phyloP scores from a whole-genome alignment of 1,140 invertebrate species.

The Euwallacea similis region DNA sequence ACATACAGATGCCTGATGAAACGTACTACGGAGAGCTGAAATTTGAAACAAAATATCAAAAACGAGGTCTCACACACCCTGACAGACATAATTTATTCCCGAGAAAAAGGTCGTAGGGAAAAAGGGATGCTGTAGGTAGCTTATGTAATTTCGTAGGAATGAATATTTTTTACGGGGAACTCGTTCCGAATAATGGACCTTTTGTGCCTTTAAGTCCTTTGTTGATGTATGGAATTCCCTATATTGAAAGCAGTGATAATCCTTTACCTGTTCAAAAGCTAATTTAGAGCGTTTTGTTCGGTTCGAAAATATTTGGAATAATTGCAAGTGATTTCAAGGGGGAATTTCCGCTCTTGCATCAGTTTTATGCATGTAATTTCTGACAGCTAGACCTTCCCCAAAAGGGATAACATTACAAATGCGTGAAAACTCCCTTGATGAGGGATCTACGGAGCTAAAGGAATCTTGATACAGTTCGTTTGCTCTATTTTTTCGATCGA shows the following conservation, averaged over 20 bases:
- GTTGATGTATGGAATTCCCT: constrained; percentile 21
- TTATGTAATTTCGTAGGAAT: constrained; percentile 36
- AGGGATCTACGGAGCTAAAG: constrained; percentile 35
- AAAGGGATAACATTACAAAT: constrained; percentile 45
- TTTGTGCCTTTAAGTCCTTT: constrained; percentile 31
- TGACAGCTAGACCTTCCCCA: too few species aligned
- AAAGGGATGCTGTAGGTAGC: constrained; percentile 28
- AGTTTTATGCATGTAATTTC: too few species aligned
- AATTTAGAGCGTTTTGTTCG: too few species aligned
- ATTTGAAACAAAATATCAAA: constrained; percentile 26
- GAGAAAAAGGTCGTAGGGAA: constrained; percentile 24
- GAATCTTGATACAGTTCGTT: constrained; percentile 54
- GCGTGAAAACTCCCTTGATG: constrained; percentile 42
- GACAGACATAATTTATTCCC: constrained; percentile 18
- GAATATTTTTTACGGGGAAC: constrained; percentile 38
- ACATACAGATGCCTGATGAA: too few species aligned
- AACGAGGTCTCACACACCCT: constrained; percentile 14
- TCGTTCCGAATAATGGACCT: constrained; percentile 32
- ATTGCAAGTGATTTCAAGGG: too few species aligned
- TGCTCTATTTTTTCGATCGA: constrained; percentile 51
- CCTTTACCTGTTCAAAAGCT: constrained; percentile 11
- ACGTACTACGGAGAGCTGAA: too few species aligned
- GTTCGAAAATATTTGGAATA: too few species aligned
- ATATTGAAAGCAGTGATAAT: constrained; percentile 28
- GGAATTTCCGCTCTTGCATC: too few species aligned